Evolutionary conservation across 2,113 vertebrate genomes (phyloP).

Genomic region (Sciurus niger): DNA sequence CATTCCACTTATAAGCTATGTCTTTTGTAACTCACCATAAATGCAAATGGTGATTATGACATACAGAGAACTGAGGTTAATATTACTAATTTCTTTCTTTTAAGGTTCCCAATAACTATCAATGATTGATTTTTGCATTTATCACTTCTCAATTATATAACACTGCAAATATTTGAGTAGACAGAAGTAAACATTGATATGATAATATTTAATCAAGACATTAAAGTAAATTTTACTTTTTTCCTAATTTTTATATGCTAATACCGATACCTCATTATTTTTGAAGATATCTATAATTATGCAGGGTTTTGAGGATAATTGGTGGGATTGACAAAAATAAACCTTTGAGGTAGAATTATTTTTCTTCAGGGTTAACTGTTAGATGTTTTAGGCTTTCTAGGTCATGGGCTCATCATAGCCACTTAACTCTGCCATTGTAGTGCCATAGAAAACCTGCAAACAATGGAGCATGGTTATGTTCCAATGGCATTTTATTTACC

Average conservation of each 20-base stretch:
- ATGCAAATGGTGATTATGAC: neutral
- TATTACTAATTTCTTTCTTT: neutral
- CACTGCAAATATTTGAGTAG: neutral
- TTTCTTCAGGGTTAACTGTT: neutral
- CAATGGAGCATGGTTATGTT: neutral
- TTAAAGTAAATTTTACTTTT: neutral
- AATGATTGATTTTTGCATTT: conserved; percentile 49
- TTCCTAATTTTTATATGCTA: conserved; percentile 7
- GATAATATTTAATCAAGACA: neutral
- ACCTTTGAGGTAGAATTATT: neutral
- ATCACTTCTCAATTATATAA: neutral
- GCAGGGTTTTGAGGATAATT: neutral
- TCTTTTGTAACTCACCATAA: neutral
- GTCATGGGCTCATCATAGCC: neutral
- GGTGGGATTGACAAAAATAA: neutral
- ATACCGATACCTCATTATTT: neutral
- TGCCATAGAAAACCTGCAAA: neutral
- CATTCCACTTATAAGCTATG: neutral
- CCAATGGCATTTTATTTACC: neutral
- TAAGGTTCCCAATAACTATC: neutral
- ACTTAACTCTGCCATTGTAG: neutral
- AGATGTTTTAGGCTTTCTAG: neutral
- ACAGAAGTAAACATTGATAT: conserved; percentile 20
- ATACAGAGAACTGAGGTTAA: neutral
- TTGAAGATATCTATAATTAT: neutral